Conservation (phyloP, 2,888 invertebrate species). For the Iphiclides podalirius region DNA sequence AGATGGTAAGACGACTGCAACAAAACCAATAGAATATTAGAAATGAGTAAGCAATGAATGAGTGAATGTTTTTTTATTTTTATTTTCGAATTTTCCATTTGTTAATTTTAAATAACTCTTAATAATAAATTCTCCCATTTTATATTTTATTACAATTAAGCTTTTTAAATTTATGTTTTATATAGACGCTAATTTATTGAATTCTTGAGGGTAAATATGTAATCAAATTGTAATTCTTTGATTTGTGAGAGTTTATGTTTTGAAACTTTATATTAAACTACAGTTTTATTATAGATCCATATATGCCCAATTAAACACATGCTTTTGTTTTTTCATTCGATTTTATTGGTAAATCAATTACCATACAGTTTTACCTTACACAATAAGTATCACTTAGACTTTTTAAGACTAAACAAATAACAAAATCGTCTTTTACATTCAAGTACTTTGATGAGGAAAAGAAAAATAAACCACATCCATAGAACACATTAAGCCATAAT, state of each 20-base stretch:
- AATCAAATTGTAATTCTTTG: background rate
- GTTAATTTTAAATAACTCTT: too few relatives aligned
- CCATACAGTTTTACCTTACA: constrained; percentile 43
- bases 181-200: too few relatives aligned
- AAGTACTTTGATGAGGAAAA: constrained; percentile 10
- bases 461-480: constrained; percentile 14
- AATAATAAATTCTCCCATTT: too few relatives aligned
- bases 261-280: too few relatives aligned
- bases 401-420: constrained; percentile 34
- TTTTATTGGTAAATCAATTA: constrained; percentile 53
- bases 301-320: constrained; percentile 14
- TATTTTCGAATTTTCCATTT: too few relatives aligned
- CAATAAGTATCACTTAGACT: constrained; percentile 38
- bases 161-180: too few relatives aligned
- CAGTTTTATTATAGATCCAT: background rate
- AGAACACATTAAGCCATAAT: constrained; percentile 4
- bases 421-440: constrained; percentile 41
- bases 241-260: too few relatives aligned
- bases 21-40: background rate
- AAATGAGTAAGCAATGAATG: background rate
- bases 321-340: constrained; percentile 32
- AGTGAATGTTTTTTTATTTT: too few relatives aligned
- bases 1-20: constrained; percentile 19
- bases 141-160: too few relatives aligned
- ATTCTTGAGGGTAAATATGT: background rate